These are phyloP conservation scores for Agriopis leucophaearia DNA, from an alignment of 2,888 invertebrate species.

Conservation along the genomic window DNA sequence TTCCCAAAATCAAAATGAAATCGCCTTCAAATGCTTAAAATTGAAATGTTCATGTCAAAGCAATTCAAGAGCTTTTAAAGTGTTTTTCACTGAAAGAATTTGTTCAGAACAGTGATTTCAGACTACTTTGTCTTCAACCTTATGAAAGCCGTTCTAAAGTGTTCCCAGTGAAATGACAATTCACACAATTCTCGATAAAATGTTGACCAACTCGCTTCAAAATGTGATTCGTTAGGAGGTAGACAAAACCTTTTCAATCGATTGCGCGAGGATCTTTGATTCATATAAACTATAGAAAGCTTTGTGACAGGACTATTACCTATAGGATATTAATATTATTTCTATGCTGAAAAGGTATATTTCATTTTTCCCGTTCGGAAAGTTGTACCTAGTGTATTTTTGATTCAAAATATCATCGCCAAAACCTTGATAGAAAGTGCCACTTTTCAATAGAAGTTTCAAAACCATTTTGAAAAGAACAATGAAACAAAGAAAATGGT, in stretches of 20 bases:
- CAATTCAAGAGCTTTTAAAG: not conserved
- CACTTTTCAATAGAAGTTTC: no score
- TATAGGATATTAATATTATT: no score
- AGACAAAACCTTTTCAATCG: constrained; percentile 14
- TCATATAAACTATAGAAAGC: constrained; percentile 2
- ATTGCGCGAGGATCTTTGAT: constrained; percentile 15
- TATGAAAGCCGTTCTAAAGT: not conserved
- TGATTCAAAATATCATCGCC: no score
- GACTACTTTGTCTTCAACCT: not conserved
- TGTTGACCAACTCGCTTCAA: constrained; percentile 17
- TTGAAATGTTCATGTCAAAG: not conserved
- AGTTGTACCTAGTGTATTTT: no score
- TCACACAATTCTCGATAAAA: not conserved
- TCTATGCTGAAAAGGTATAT: no score
- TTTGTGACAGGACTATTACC: not conserved
- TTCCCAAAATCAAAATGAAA: not conserved
- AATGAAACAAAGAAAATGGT: no score
- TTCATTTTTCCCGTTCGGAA: no score
- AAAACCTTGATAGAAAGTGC: no score
- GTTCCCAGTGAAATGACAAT: constrained; percentile 3
- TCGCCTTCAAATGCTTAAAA: not conserved
- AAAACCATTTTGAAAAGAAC: no score
- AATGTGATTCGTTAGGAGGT: constrained; percentile 18
- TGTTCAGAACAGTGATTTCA: not conserved
- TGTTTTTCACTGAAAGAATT: constrained; percentile 1